phyloP scores from a whole-genome alignment of 2,888 invertebrate species.

The Pharmacophagus antenor region DNA sequence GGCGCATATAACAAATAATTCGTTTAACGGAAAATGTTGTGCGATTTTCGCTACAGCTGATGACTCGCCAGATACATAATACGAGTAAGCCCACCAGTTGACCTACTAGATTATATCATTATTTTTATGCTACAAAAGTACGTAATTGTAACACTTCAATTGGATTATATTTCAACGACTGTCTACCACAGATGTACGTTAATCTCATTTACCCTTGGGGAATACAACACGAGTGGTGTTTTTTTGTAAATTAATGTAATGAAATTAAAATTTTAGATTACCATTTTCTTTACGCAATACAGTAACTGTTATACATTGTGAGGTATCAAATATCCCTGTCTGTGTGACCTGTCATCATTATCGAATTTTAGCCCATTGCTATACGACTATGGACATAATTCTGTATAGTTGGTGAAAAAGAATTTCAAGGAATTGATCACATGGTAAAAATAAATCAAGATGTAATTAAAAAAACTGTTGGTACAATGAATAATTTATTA shows the following conservation, averaged over 20 bases:
- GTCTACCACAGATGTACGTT: constrained; percentile 6
- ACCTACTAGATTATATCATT: constrained; percentile 7
- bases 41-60: not conserved
- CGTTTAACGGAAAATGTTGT: not conserved
- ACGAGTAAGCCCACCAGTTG: not conserved
- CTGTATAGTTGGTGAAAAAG: too few species aligned
- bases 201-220: constrained; percentile 13
- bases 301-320: not conserved
- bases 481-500: not conserved
- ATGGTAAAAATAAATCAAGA: too few species aligned
- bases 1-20: too few species aligned
- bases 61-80: not conserved
- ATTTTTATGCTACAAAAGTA: constrained; percentile 21
- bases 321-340: too few species aligned
- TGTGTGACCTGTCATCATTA: too few species aligned
- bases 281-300: not conserved
- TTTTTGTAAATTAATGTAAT: constrained; percentile 4
- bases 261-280: not conserved
- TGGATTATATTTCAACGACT: constrained; percentile 26
- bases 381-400: too few species aligned
- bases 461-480: too few species aligned
- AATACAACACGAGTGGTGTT: constrained; percentile 9
- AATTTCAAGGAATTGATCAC: too few species aligned
- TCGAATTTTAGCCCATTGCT: too few species aligned
- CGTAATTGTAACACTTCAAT: constrained; percentile 7